Conservation (phyloP, 2,113 vertebrate genomes). For the Chloroceryle aenea region DNA sequence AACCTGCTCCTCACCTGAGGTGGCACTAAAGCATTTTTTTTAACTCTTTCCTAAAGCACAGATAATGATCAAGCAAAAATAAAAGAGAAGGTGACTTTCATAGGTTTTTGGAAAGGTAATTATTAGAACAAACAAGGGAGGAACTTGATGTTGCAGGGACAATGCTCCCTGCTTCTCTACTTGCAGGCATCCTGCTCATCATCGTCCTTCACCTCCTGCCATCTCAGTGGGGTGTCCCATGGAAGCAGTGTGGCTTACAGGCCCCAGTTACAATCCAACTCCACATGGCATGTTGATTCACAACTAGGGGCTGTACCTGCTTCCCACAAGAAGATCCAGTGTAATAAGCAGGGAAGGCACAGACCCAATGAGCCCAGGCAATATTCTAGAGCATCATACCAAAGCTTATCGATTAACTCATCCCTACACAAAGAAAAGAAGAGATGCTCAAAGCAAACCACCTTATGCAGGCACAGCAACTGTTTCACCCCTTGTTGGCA, state of each 20-base stretch:
- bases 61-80: not conserved
- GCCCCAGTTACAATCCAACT: not conserved
- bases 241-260: not conserved
- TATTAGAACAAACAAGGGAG: not conserved
- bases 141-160: not conserved
- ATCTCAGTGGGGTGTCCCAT: not conserved
- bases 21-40: not conserved
- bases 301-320: not conserved
- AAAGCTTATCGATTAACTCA: rapidly evolving
- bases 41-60: not conserved
- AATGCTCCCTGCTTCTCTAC: not conserved
- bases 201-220: not conserved
- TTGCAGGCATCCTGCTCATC: not conserved
- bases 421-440: not conserved
- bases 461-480: not conserved
- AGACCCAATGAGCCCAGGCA: not conserved
- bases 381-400: rapidly evolving
- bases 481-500: not conserved
- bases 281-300: rapidly evolving
- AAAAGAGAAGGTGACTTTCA: not conserved
- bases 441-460: not conserved
- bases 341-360: not conserved
- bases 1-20: not conserved
- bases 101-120: not conserved
- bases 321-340: not conserved